Evolutionary conservation across 1,140 invertebrate species (phyloP).

Genomic region (Sycobia sp.): DNA sequence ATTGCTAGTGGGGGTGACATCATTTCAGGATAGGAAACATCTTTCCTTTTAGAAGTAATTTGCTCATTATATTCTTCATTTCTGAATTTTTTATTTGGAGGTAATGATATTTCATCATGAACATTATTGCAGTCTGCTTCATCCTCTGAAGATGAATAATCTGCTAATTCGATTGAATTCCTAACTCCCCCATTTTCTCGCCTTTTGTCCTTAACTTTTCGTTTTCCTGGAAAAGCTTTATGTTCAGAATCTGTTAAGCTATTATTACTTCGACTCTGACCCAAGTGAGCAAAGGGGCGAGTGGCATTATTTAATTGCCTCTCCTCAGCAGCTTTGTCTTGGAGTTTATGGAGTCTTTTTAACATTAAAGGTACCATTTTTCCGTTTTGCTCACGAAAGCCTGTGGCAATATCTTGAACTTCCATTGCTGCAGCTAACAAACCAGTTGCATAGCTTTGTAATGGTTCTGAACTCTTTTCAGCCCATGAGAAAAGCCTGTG

Average conservation of each 20-base stretch:
- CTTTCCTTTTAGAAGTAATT: slow-evolving; percentile 46
- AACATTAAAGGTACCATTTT: slow-evolving; percentile 86
- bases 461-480: slow-evolving; percentile 82
- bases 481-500: slow-evolving; percentile 86
- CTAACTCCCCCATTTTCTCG: slow-evolving; percentile 46
- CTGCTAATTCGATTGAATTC: slow-evolving; percentile 36
- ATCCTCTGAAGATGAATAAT: slow-evolving; percentile 45
- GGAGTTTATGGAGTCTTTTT: slow-evolving; percentile 77
- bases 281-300: slow-evolving; percentile 69
- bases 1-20: slow-evolving; percentile 56
- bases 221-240: slow-evolving; percentile 50
- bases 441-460: slow-evolving; percentile 93
- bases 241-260: slow-evolving; percentile 42
- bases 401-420: slow-evolving; percentile 88
- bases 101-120: slow-evolving; percentile 39
- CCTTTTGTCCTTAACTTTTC: slow-evolving; percentile 51
- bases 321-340: slow-evolving; percentile 62
- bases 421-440: slow-evolving; percentile 96
- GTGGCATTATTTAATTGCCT: slow-evolving; percentile 50
- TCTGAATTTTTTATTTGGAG: slow-evolving; percentile 49
- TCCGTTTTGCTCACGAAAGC: slow-evolving; percentile 86
- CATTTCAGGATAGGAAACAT: slow-evolving; percentile 47
- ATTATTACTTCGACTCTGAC: slow-evolving; percentile 47
- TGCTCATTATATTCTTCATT: slow-evolving; percentile 37
- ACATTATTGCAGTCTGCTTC: slow-evolving; percentile 34